Evolutionary conservation across 2,797 vertebrate species (phyloP).

Genomic region (Xenops minutus): DNA sequence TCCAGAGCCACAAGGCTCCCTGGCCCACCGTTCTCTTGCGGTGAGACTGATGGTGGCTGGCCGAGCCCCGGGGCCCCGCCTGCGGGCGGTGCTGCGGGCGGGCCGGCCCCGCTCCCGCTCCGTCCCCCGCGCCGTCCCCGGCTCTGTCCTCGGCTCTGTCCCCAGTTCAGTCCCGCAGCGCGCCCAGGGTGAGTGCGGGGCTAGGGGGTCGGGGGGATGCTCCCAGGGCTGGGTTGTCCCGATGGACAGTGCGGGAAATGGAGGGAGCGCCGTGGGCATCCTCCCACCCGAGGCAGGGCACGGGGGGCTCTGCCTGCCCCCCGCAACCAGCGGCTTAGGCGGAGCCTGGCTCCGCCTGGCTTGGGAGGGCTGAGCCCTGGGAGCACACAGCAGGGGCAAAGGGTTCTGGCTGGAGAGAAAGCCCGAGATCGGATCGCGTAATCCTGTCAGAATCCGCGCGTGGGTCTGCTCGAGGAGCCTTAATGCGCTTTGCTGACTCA

Average conservation of each 20-base stretch:
- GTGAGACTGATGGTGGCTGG: not conserved
- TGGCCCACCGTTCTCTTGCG: fast-evolving
- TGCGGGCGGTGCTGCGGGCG: not conserved
- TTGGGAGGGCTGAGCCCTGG: not conserved
- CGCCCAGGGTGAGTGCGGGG: not conserved
- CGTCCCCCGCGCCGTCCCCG: too few species aligned
- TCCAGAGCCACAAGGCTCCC: fast-evolving
- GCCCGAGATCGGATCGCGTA: fast-evolving
- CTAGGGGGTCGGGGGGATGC: not conserved
- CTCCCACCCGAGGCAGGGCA: fast-evolving
- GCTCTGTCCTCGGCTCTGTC: too few species aligned
- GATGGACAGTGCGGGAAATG: fast-evolving
- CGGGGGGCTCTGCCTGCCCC: not conserved
- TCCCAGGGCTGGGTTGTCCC: not conserved
- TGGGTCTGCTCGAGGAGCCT: not conserved
- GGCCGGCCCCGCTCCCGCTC: not conserved
- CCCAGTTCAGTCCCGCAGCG: not conserved
- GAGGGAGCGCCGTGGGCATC: fast-evolving
- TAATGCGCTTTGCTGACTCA: not conserved
- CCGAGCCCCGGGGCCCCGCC: not conserved
- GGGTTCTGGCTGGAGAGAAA: not conserved
- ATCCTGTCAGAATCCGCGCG: not conserved
- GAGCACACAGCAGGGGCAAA: too few species aligned
- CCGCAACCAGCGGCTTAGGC: not conserved
- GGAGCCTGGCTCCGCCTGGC: not conserved